Percentiles rank a stretch among this genome's conserved stretches.
phyloP scores from a whole-genome alignment of 2,113 vertebrate species.

The Malurus elegans region DNA sequence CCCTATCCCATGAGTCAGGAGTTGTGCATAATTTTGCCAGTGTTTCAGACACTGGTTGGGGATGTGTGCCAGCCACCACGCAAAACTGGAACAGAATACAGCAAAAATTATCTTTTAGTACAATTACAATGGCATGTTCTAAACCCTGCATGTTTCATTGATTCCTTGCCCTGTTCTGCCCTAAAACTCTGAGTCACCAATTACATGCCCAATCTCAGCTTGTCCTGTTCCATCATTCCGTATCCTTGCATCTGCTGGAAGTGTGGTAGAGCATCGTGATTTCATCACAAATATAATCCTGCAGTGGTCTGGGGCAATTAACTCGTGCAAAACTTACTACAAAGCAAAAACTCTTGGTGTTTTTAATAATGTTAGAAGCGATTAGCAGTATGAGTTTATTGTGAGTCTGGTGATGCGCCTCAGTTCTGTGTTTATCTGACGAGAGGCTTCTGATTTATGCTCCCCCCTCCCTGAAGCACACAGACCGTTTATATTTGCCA shows the following conservation, averaged over 20 bases:
- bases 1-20: not conserved
- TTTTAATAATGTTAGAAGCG: conserved; percentile 62
- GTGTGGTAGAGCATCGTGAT: not conserved
- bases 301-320: not conserved
- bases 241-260: not conserved
- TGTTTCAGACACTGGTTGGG: not conserved
- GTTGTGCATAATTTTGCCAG: conserved; percentile 12
- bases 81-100: not conserved
- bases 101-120: not conserved
- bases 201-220: not conserved
- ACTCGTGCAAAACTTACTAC: not conserved
- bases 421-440: not conserved
- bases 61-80: not conserved
- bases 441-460: not conserved
- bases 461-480: not conserved
- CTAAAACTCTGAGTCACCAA: not conserved
- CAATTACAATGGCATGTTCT: not conserved
- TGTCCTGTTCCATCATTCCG: not conserved
- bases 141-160: not conserved
- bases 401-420: conserved; percentile 8
- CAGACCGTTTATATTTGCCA: not conserved
- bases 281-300: not conserved
- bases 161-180: not conserved
- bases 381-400: conserved; percentile 55
- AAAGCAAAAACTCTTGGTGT: not conserved